These are phyloP conservation scores for Melieria picta DNA, from an alignment of 2,888 invertebrate species.

Conservation along the genomic window DNA sequence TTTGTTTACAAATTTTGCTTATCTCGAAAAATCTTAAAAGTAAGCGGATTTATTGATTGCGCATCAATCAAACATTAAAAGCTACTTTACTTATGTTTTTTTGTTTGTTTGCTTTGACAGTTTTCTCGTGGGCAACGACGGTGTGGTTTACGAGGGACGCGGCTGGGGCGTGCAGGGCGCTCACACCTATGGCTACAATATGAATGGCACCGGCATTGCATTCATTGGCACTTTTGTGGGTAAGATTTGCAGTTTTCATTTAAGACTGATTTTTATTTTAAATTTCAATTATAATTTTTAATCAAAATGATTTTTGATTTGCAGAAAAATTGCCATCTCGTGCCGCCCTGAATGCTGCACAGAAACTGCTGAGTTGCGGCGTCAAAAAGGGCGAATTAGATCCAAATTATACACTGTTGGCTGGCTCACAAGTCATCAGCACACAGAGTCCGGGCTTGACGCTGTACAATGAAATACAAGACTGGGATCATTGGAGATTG, in stretches of 20 bases:
- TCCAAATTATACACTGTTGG: conserved; percentile 65
- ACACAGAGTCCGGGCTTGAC: conserved; percentile 68
- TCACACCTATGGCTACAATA: conserved; percentile 71
- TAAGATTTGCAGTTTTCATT: conserved; percentile 51
- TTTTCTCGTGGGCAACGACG: conserved; percentile 73
- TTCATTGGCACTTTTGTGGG: conserved; percentile 70
- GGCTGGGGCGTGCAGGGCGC: conserved; percentile 74
- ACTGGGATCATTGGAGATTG: conserved; percentile 65
- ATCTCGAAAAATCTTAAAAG: no score
- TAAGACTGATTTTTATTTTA: conserved; percentile 35
- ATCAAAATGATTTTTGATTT: conserved; percentile 27
- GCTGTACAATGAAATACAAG: conserved; percentile 67
- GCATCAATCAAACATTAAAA: neutral
- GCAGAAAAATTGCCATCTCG: conserved; percentile 64
- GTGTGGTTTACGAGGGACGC: conserved; percentile 73
- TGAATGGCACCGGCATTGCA: conserved; percentile 71
- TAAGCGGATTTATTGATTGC: neutral
- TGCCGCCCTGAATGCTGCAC: conserved; percentile 63
- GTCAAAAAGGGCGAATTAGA: conserved; percentile 64
- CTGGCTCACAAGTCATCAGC: conserved; percentile 65
- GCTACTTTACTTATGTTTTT: conserved; percentile 7
- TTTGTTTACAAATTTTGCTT: no score
- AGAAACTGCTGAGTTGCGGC: conserved; percentile 66
- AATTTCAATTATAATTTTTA: neutral
- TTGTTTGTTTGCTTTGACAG: conserved; percentile 53